Percentiles rank a stretch among this genome's conserved stretches.
Evolutionary conservation across 2,113 vertebrate species (phyloP).

Genomic region (Buteo buteo): DNA sequence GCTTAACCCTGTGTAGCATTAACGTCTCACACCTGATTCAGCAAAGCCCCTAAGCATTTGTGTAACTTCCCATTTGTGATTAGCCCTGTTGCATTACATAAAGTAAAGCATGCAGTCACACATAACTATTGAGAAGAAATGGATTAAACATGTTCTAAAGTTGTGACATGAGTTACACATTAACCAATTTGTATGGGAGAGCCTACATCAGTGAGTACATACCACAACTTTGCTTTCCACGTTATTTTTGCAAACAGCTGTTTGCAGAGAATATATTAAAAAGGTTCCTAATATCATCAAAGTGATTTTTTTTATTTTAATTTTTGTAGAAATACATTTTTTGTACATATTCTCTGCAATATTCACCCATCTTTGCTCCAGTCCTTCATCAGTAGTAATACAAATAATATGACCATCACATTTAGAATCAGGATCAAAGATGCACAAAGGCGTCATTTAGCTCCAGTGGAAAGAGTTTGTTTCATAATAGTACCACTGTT

Average conservation of each 20-base stretch:
- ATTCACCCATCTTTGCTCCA: neutral
- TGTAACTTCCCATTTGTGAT: neutral
- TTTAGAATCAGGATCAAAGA: neutral
- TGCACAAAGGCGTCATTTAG: neutral
- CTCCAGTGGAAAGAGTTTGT: neutral
- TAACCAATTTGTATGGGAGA: neutral
- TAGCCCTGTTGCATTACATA: neutral
- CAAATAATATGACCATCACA: neutral
- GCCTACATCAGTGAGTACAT: neutral
- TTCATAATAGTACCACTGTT: neutral
- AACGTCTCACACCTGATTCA: rapidly evolving
- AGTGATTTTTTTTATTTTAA: neutral
- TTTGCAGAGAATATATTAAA: neutral
- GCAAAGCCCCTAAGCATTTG: neutral
- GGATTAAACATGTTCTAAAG: neutral
- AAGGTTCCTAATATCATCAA: neutral
- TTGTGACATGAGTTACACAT: neutral
- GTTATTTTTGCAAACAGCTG: neutral
- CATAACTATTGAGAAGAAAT: neutral
- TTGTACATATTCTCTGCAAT: neutral
- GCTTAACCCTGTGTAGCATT: neutral
- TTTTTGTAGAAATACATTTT: neutral
- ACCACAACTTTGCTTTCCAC: neutral
- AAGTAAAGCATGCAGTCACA: neutral
- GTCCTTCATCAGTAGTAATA: neutral